Evolutionary conservation across 2,113 vertebrate genomes (phyloP).

Genomic region (Mixornis gularis): DNA sequence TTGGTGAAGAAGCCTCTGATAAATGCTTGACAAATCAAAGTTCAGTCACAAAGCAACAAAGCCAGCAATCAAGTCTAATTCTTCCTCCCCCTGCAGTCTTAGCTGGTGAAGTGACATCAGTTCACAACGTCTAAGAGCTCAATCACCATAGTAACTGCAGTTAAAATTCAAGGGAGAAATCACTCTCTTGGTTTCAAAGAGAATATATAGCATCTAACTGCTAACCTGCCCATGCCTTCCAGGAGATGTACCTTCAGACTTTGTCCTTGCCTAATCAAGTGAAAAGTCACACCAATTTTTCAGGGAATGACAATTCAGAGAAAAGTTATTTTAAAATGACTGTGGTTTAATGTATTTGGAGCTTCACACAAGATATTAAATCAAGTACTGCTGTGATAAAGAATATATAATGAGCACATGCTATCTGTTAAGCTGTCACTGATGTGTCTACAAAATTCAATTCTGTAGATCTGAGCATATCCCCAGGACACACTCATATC

Average conservation of each 20-base stretch:
- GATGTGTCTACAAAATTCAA: not conserved
- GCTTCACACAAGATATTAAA: not conserved
- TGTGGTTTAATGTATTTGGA: not conserved
- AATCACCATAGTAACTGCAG: conserved; percentile 75
- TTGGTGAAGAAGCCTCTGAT: not conserved
- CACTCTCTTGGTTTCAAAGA: conserved; percentile 35
- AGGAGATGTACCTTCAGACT: not conserved
- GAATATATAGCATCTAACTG: not conserved
- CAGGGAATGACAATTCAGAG: not conserved
- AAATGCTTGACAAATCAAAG: conserved; percentile 23
- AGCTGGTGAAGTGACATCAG: conserved; percentile 69
- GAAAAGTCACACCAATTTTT: not conserved
- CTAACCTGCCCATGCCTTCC: not conserved
- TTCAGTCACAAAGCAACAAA: conserved; percentile 27
- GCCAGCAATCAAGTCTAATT: conserved; percentile 50
- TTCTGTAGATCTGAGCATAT: not conserved
- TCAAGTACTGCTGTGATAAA: not conserved
- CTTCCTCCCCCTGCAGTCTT: conserved; percentile 45
- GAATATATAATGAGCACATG: not conserved
- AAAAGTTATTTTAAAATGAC: not conserved
- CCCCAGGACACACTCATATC: not conserved
- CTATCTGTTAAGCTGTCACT: not conserved
- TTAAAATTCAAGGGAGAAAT: conserved; percentile 71
- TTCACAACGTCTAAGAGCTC: conserved; percentile 49
- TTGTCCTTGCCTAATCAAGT: not conserved